Evolutionary conservation across 1,140 invertebrate species (phyloP).

Genomic region (Sitophilus oryzae): DNA sequence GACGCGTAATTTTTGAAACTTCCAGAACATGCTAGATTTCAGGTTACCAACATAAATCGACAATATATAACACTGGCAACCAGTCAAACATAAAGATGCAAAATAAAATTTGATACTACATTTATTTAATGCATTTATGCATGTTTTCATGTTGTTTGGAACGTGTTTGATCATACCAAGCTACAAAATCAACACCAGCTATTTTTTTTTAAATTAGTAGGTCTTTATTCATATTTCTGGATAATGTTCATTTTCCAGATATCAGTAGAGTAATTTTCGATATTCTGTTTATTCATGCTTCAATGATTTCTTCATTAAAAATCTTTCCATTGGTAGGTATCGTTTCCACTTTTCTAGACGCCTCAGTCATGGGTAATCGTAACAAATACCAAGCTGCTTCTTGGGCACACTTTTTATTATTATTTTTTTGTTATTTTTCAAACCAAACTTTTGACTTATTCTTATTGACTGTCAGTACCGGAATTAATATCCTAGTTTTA

Average conservation of each 20-base stretch:
- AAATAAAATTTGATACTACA: too few species aligned
- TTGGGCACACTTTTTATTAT: too few species aligned
- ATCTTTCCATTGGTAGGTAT: constrained; percentile 3
- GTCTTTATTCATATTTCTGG: constrained; percentile 3
- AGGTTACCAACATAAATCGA: too few species aligned
- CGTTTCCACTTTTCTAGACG: constrained; percentile 2
- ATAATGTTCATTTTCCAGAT: constrained; percentile 5
- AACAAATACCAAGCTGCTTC: too few species aligned
- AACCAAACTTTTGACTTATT: constrained; percentile 1
- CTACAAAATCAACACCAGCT: constrained; percentile 1
- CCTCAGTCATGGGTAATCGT: constrained; percentile 1
- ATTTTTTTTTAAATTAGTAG: background rate
- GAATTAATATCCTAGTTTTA: constrained; percentile 1
- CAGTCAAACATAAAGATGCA: too few species aligned
- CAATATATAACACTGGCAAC: too few species aligned
- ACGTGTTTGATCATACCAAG: constrained; percentile 1
- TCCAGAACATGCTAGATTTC: too few species aligned
- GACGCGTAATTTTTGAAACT: too few species aligned
- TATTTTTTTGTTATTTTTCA: too few species aligned
- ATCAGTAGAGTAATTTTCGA: constrained; percentile 4
- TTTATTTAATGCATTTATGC: too few species aligned
- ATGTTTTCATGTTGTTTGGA: constrained; percentile 1
- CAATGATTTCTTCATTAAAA: constrained; percentile 3
- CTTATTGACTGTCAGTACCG: constrained; percentile 2
- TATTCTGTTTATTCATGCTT: constrained; percentile 1